phyloP scores from a whole-genome alignment of 2,888 invertebrate species.

The Philopedon plagiatum region DNA sequence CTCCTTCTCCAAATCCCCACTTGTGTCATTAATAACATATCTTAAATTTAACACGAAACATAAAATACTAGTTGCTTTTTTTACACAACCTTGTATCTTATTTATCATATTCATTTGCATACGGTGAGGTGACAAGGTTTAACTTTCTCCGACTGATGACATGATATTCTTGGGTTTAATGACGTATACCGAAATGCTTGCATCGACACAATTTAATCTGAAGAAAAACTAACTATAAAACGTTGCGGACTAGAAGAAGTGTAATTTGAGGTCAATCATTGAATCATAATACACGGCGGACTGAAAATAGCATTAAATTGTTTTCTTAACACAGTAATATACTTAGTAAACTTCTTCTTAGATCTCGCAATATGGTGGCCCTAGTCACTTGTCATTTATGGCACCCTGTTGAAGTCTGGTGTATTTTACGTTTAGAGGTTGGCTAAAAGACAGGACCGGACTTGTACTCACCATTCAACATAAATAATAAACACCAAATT shows the following conservation, averaged over 20 bases:
- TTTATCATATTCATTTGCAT: conserved; percentile 15
- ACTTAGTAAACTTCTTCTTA: no score
- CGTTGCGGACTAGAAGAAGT: background rate
- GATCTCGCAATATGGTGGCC: no score
- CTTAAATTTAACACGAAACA: background rate
- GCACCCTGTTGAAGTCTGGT: no score
- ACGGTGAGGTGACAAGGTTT: conserved; percentile 12
- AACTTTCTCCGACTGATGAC: conserved; percentile 14
- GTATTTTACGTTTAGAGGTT: no score
- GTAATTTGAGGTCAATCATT: conserved; percentile 1
- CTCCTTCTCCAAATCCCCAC: background rate
- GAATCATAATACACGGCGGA: background rate
- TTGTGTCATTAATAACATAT: background rate
- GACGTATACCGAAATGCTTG: background rate
- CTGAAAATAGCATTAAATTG: background rate
- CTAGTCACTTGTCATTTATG: no score
- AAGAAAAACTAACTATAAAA: background rate
- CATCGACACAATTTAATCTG: background rate
- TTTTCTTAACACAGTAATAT: no score
- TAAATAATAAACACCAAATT: no score
- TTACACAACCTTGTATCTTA: conserved; percentile 10
- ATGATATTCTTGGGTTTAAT: conserved; percentile 5
- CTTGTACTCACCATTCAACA: no score
- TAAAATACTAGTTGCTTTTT: background rate
- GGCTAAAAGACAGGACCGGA: no score